phyloP scores from a whole-genome alignment of 64 coral and sea anemone genomes.

The Stichodactyla mertensii region DNA sequence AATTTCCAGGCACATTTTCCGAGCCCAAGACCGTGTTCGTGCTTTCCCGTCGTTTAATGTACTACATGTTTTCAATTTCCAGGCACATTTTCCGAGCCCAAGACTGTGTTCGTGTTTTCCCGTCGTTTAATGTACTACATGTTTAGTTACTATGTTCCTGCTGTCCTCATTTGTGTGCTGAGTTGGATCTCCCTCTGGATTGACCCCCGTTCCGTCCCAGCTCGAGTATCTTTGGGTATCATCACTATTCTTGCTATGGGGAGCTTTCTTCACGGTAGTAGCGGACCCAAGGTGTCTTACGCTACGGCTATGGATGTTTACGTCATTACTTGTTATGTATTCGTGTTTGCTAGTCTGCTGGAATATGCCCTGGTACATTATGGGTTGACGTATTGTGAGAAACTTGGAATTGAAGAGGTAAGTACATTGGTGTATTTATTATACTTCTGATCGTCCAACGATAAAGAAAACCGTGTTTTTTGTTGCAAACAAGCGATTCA shows the following conservation, averaged over 20 bases:
- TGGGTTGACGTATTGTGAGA: conserved; percentile 35
- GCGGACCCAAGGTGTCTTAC: conserved; percentile 53
- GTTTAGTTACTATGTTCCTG: conserved; percentile 43
- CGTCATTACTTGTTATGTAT: conserved; percentile 55
- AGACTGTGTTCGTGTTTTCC: conserved; percentile 35
- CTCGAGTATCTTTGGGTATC: conserved; percentile 55
- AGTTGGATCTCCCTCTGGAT: conserved; percentile 71
- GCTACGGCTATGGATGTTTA: conserved; percentile 60
- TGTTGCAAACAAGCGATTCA: no score
- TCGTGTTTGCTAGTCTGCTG: conserved; percentile 62
- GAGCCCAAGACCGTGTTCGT: conserved; percentile 43
- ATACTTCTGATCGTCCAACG: no score
- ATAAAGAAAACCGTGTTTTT: no score
- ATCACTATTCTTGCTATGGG: conserved; percentile 66
- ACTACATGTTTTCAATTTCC: conserved; percentile 29
- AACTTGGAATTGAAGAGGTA: conserved; percentile 41
- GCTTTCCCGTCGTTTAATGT: conserved; percentile 52
- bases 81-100: conserved; percentile 57
- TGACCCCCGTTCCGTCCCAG: conserved; percentile 49
- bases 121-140: conserved; percentile 60
- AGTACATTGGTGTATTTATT: neutral
- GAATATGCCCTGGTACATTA: conserved; percentile 57
- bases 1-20: conserved; percentile 42
- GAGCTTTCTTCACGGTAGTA: conserved; percentile 31
- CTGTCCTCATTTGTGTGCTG: conserved; percentile 28